Evolutionary conservation across 2,113 vertebrate genomes (phyloP).

Genomic region (Clarias batrachus): DNA sequence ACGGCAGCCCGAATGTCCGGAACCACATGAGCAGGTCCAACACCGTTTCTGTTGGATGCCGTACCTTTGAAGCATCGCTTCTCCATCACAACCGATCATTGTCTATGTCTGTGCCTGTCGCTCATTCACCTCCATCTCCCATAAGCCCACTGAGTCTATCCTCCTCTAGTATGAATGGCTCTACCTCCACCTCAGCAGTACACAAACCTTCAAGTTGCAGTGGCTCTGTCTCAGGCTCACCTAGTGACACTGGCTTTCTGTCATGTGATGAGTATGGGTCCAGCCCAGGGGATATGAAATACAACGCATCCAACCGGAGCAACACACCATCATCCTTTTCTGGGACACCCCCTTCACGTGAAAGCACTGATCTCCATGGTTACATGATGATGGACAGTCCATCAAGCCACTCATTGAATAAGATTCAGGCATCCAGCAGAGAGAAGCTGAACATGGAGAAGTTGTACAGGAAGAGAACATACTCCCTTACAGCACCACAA

Average conservation of each 20-base stretch:
- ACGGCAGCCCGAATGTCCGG: slow-evolving; percentile 82
- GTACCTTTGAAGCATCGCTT: slow-evolving; percentile 59
- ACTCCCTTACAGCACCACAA: slow-evolving; percentile 84
- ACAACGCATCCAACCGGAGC: slow-evolving; percentile 75
- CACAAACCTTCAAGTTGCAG: slow-evolving; percentile 44
- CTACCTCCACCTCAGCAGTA: slow-evolving; percentile 42
- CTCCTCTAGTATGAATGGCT: slow-evolving; percentile 81
- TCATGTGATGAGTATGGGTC: slow-evolving; percentile 50
- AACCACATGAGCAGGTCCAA: slow-evolving; percentile 84
- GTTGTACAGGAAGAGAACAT: slow-evolving; percentile 47
- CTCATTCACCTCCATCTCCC: slow-evolving; percentile 59
- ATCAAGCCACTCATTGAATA: slow-evolving; percentile 32
- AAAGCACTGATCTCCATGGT: slow-evolving; percentile 78
- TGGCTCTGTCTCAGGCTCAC: slow-evolving; percentile 81
- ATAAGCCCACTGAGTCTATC: slow-evolving; percentile 80
- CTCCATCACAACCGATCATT: slow-evolving; percentile 47
- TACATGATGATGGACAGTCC: slow-evolving; percentile 83
- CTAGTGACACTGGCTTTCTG: slow-evolving; percentile 74
- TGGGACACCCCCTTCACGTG: slow-evolving; percentile 82
- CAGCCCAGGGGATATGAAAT: slow-evolving; percentile 65
- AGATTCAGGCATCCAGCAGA: slow-evolving; percentile 34
- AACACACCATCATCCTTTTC: slow-evolving; percentile 61
- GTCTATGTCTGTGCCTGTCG: slow-evolving; percentile 42
- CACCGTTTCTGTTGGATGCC: slow-evolving; percentile 72
- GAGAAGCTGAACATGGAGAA: slow-evolving; percentile 38